These are phyloP conservation scores for Sphaerophoria taeniata DNA, from an alignment of 2,888 invertebrate genomes.

Conservation along the genomic window DNA sequence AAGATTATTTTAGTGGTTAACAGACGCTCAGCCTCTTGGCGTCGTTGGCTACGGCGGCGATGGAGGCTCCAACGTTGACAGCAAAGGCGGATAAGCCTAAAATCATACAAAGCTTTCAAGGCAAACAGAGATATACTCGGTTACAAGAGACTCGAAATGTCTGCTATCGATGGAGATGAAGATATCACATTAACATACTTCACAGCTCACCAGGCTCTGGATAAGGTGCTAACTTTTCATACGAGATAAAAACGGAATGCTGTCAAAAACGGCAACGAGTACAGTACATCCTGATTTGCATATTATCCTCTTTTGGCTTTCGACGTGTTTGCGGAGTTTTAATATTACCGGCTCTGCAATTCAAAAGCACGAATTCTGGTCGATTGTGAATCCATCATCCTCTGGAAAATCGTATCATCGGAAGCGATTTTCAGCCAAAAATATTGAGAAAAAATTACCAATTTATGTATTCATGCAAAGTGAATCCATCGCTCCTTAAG, in stretches of 20 bases:
- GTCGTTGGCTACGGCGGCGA: no score
- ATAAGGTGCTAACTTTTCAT: conserved; percentile 61
- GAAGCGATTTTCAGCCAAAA: not conserved
- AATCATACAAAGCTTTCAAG: conserved; percentile 47
- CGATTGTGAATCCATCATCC: not conserved
- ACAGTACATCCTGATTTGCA: conserved; percentile 50
- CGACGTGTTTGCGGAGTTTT: not conserved
- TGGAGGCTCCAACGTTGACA: not conserved
- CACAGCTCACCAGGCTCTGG: conserved; percentile 12
- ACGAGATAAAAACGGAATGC: conserved; percentile 24
- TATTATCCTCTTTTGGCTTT: conserved; percentile 14
- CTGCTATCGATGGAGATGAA: conserved; percentile 39
- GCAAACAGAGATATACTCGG: conserved; percentile 45
- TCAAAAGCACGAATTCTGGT: not conserved
- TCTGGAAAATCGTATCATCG: not conserved
- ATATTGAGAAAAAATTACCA: conserved; percentile 40
- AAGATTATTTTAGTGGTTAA: conserved; percentile 56
- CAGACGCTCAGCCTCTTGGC: conserved; percentile 16
- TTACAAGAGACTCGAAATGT: not conserved
- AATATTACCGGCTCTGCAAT: not conserved
- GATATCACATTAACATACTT: conserved; percentile 63
- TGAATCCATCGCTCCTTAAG: conserved; percentile 28
- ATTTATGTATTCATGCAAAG: conserved; percentile 65
- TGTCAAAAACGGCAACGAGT: not conserved
- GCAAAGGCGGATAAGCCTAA: conserved; percentile 46